Evolutionary conservation across 2,888 invertebrate genomes (phyloP).

Genomic region (Hydroisotoma schaefferi): DNA sequence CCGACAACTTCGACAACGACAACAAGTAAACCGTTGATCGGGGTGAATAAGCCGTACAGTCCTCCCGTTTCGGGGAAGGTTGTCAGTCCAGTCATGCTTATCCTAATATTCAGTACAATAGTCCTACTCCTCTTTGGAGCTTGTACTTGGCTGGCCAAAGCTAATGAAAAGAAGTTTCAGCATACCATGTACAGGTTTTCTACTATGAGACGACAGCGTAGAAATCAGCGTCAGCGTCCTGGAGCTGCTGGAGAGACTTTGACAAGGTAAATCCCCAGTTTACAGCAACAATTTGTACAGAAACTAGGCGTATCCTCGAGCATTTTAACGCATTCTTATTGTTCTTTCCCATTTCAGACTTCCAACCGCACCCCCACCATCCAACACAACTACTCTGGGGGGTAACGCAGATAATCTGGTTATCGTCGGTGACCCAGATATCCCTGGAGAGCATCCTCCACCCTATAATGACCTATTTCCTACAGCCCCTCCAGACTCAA

Average conservation of each 20-base stretch:
- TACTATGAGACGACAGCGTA: conserved; percentile 30
- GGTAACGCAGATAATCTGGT: conserved; percentile 5
- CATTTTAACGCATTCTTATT: background rate
- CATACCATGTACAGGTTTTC: conserved; percentile 39
- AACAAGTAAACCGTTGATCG: conserved; percentile 32
- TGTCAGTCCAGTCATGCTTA: conserved; percentile 32
- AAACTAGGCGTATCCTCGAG: background rate
- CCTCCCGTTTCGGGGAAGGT: conserved; percentile 30
- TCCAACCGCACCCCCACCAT: conserved; percentile 28
- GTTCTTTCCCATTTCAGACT: conserved; percentile 11
- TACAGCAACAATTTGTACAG: background rate
- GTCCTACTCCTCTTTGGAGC: conserved; percentile 37
- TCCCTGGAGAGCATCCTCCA: conserved; percentile 27
- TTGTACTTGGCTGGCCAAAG: conserved; percentile 40
- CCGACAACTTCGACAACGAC: conserved; percentile 17
- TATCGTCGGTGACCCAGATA: conserved; percentile 12
- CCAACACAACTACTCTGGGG: conserved; percentile 7
- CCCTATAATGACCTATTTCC: conserved; percentile 36
- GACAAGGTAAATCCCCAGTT: conserved; percentile 13
- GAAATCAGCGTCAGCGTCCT: conserved; percentile 2
- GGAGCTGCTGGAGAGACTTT: conserved; percentile 22
- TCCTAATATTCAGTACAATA: conserved; percentile 32
- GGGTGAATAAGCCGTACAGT: conserved; percentile 34
- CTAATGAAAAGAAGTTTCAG: conserved; percentile 42
- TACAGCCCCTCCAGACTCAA: conserved; percentile 4